Base-by-base conservation (phyloP, 2,797 vertebrate species). In the Cryptoprocta ferox region DNA sequence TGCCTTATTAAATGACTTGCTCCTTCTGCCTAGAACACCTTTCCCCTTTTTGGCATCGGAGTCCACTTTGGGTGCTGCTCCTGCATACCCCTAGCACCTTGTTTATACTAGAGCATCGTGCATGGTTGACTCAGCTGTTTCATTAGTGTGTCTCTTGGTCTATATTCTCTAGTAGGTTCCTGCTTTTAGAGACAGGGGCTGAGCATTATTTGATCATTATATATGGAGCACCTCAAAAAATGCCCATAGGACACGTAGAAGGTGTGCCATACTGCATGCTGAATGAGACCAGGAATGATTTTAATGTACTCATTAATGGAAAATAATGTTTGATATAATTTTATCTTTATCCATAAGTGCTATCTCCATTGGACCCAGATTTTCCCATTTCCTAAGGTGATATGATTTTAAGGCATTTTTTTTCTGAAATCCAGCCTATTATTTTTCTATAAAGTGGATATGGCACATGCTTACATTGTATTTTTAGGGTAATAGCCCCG, bases 61-160 rank as follows among this genome's bases (percentile, higher is more conserved):
- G 30, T 35, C 16, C 48, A 61, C 39, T 4, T 0, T 24, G 15
- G 28, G 5, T 53, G 2, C 3, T 84, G 0, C 32, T 79, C 24
- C 15, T 26, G 9, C 0, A 0, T 2, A 6, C 1, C 5, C 5
- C 4, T 59, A 63, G 21, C 3, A 32, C 5, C 6, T 14, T 9
- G 9, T 0, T 2, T 53, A 1, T n/a, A 28, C 53, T 19, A 10
- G 4, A 35, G 19, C 19, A 37, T 53, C 39, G 0, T 32, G 45
- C 6, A 0, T 35, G 35, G 16, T 8, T 79, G 32, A 48, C 21
- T 65, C 6, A 3, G 45, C 48, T 53, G 15, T 45, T 35, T 32
- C 39, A 35, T 63, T 76, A n/a, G 35, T 68, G n/a, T 35, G 3
- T 78, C 24, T 73, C 28, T 3, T 37, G 39, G 1, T 83, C 18